A percentile compares a stretch with the other conserved stretches of the same genome.
These are phyloP conservation scores for Mantis religiosa DNA, from an alignment of 2,888 invertebrate genomes.

Conservation along the genomic window DNA sequence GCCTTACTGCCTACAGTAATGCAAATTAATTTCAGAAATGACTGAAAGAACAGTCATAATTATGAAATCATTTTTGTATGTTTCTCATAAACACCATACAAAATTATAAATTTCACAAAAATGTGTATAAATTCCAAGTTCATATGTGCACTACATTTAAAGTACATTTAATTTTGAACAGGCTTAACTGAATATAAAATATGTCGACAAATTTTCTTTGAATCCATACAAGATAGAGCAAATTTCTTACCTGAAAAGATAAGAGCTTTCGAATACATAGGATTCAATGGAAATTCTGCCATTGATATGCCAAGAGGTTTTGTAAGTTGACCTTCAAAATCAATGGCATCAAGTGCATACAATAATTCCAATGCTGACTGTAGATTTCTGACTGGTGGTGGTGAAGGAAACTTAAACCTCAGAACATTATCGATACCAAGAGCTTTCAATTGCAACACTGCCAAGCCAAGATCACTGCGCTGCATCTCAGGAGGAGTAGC, in stretches of 20 bases:
- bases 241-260: conserved; percentile 62
- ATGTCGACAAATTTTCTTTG: too few species aligned
- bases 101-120: too few species aligned
- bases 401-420: conserved; percentile 85
- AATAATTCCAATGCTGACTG: conserved; percentile 80
- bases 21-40: too few species aligned
- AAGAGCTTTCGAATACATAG: conserved; percentile 82
- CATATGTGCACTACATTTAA: too few species aligned
- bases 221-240: neutral
- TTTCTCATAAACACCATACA: too few species aligned
- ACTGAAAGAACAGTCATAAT: too few species aligned
- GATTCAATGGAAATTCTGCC: conserved; percentile 88
- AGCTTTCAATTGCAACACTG: conserved; percentile 86
- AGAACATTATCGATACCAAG: conserved; percentile 89
- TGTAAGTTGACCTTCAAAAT: conserved; percentile 72
- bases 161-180: too few species aligned
- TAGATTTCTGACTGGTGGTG: conserved; percentile 86
- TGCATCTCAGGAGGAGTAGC: conserved; percentile 90
- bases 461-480: conserved; percentile 77
- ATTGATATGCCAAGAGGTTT: conserved; percentile 72
- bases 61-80: too few species aligned
- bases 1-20: too few species aligned
- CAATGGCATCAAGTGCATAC: conserved; percentile 78
- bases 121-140: too few species aligned
- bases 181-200: too few species aligned